Evolutionary conservation across 35 echinoderm and acorn worm species (phyloP), one percentile per base, ranked within the genome.

Genomic region (Apostichopus parvimensis): DNA sequence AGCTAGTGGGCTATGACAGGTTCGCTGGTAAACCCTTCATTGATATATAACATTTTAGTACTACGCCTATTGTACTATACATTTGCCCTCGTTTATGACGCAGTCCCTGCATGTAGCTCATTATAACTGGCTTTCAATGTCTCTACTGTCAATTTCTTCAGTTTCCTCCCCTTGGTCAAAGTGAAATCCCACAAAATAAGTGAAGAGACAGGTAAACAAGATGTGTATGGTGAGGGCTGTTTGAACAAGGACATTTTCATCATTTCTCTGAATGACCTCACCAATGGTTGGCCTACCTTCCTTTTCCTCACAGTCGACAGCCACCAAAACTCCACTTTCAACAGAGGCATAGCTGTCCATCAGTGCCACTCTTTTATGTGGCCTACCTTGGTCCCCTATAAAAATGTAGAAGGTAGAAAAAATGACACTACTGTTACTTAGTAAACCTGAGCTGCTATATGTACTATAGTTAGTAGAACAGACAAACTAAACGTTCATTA

Each of bases 181-280:
- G 23, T 61, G 58, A 61, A 61, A 61, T 61, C 58, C 58, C 80
- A 83, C 14, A 83, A 83, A 83, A 83, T 83, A 83, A 83, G 80
- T 18, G 80, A 83, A 18, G 80, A 83, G 3, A 56, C 21, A 18
- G 80, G 80, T 7, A 83, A 15, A 15, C 12, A 56, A 83, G 80
- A 83, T 18, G 21, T 34, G 56, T 83, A 83, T 55, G 34, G 80
- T 28, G 23, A 34, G 80, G 21, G 8, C 23, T 14, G 23, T 20
- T 28, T 9, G 80, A 1, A 83, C 54, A n/a, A 56, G 21, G 56
- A 83, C 54, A 56, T 15, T 54, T 3, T 83, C 80, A 56, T 14
- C 80, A 83, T 57, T 21, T 12, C 34, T 54, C 52, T 83, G 5
- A 2, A 83, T 14, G 13, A 83, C 80, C 53, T 56, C 21, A 8